phyloP scores from a whole-genome alignment of 2,888 invertebrate genomes.

The Caenorhabditis uteleia region DNA sequence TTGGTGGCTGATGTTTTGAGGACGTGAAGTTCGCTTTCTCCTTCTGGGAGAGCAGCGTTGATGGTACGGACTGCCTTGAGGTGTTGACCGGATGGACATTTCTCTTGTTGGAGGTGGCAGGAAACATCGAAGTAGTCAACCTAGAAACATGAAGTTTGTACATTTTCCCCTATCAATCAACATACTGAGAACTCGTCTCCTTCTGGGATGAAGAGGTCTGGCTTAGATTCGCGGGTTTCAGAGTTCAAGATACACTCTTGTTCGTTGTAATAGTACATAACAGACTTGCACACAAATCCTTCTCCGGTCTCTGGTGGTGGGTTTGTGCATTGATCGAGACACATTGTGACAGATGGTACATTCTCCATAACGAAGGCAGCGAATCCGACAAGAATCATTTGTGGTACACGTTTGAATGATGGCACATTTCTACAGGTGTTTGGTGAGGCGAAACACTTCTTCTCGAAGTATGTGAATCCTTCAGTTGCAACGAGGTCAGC shows the following conservation, averaged over 20 bases:
- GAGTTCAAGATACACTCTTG: slow-evolving; percentile 69
- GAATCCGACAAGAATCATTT: slow-evolving; percentile 70
- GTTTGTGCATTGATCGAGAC: slow-evolving; percentile 68
- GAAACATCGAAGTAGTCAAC: slow-evolving; percentile 69
- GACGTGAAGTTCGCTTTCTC: slow-evolving; percentile 65
- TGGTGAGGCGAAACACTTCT: slow-evolving; percentile 69
- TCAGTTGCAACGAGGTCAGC: slow-evolving; percentile 56
- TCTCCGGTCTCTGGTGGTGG: slow-evolving; percentile 69
- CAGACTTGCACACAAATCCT: slow-evolving; percentile 69
- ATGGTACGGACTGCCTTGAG: slow-evolving; percentile 62
- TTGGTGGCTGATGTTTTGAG: slow-evolving; percentile 53
- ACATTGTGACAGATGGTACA: slow-evolving; percentile 69
- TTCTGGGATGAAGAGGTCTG: slow-evolving; percentile 69
- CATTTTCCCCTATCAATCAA: background rate
- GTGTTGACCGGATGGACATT: slow-evolving; percentile 62
- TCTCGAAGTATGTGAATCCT: slow-evolving; percentile 68
- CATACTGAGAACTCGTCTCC: slow-evolving; percentile 58
- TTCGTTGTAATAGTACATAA: slow-evolving; percentile 70
- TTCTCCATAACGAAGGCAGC: slow-evolving; percentile 70
- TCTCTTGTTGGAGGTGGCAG: slow-evolving; percentile 63
- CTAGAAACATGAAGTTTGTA: slow-evolving; percentile 27
- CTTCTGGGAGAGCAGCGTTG: slow-evolving; percentile 67
- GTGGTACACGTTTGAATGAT: slow-evolving; percentile 67
- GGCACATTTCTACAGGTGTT: slow-evolving; percentile 68
- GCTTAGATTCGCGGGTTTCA: slow-evolving; percentile 65